phyloP scores from a whole-genome alignment of 2,888 invertebrate species.

The Biston betularia region DNA sequence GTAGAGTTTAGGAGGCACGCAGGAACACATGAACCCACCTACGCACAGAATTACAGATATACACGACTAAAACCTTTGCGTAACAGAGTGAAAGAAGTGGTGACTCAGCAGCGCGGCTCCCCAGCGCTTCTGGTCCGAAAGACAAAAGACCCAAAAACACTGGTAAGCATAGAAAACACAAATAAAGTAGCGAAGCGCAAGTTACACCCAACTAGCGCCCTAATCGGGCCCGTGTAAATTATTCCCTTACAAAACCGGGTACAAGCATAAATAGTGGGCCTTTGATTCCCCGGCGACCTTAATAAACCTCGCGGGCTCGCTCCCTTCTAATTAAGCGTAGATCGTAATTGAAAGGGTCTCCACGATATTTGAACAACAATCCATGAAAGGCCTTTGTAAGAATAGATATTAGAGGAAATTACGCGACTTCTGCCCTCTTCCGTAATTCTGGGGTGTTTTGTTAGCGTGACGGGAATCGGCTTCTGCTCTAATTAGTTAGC shows the following conservation, averaged over 20 bases:
- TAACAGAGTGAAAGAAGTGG: too few relatives aligned
- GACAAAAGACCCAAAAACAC: slow-evolving; percentile 19
- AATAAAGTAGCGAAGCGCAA: slow-evolving; percentile 29
- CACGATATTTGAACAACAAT: slow-evolving; percentile 67
- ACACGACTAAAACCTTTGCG: too few relatives aligned
- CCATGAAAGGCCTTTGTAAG: slow-evolving; percentile 52
- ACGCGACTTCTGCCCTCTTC: slow-evolving; percentile 32
- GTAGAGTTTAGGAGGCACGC: too few relatives aligned
- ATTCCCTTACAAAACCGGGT: slow-evolving; percentile 51
- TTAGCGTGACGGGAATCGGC: slow-evolving; percentile 6
- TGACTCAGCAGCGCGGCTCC: too few relatives aligned
- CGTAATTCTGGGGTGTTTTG: slow-evolving; percentile 30
- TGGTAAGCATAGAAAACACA: background rate
- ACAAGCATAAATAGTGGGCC: slow-evolving; percentile 56
- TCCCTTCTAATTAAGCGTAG: slow-evolving; percentile 68
- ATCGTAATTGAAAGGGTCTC: slow-evolving; percentile 69
- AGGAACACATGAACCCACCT: too few relatives aligned
- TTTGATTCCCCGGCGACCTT: slow-evolving; percentile 58
- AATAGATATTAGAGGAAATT: slow-evolving; percentile 40
- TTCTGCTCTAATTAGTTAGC: slow-evolving; percentile 7
- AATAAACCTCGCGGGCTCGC: slow-evolving; percentile 57
- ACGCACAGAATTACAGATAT: too few relatives aligned
- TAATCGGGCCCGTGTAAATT: slow-evolving; percentile 48
- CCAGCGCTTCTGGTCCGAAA: background rate
- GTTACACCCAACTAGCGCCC: slow-evolving; percentile 29